Conservation (phyloP, 2,113 vertebrate species). For the Apteryx owenii region DNA sequence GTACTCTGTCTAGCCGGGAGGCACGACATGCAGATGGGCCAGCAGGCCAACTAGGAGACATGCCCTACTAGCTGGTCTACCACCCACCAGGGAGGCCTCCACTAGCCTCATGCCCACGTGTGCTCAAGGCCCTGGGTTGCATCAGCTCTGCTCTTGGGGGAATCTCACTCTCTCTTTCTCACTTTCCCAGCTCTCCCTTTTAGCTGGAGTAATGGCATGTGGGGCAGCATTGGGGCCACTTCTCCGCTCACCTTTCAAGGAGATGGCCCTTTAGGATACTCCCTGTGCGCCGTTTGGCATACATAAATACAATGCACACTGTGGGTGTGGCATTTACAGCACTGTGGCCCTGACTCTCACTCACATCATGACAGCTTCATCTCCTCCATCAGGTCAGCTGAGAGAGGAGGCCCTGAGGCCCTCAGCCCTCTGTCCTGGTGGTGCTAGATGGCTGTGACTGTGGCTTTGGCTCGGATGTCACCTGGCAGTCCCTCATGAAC, state of each 20-base stretch:
- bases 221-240: not conserved
- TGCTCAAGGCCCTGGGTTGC: not conserved
- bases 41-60: not conserved
- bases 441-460: not conserved
- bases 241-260: not conserved
- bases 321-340: rapidly evolving
- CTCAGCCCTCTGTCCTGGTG: not conserved
- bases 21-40: not conserved
- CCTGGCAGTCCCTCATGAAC: not conserved
- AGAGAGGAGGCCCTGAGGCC: not conserved
- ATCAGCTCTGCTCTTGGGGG: too few relatives aligned
- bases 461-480: not conserved
- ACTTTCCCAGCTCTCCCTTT: not conserved
- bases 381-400: not conserved
- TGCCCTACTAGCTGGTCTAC: not conserved
- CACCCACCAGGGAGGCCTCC: not conserved
- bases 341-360: rapidly evolving
- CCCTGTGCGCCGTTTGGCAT: rapidly evolving
- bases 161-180: rapidly evolving
- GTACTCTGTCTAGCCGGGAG: not conserved
- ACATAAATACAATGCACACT: rapidly evolving
- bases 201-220: not conserved
- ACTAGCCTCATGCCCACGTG: rapidly evolving
- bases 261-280: rapidly evolving
- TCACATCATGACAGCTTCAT: rapidly evolving